phyloP scores from a whole-genome alignment of 37 sponge, comb jelly and placozoan genomes.

The Aphrocallistes beatrix region DNA sequence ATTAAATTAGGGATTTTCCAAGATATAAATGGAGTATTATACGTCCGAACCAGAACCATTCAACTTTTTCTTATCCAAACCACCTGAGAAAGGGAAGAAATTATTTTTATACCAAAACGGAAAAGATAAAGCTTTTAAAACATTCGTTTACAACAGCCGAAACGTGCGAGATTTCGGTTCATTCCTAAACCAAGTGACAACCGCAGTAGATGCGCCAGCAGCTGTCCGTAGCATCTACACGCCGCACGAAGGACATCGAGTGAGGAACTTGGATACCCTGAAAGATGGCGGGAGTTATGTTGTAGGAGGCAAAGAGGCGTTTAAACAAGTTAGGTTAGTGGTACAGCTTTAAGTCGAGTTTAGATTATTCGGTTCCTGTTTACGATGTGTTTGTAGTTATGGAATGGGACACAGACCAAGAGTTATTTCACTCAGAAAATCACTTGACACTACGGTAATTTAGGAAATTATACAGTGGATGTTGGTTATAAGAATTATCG shows the following conservation, averaged over 20 bases:
- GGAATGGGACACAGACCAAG: slow-evolving; percentile 4
- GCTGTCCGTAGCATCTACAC: slow-evolving; percentile 79
- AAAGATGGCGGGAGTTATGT: slow-evolving; percentile 56
- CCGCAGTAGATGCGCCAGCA: slow-evolving; percentile 55
- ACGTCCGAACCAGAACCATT: background rate
- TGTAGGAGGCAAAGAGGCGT: slow-evolving; percentile 66
- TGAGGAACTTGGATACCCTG: slow-evolving; percentile 35
- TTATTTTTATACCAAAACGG: background rate
- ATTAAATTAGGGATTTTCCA: no score
- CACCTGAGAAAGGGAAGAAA: background rate
- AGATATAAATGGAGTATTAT: slow-evolving; percentile 10
- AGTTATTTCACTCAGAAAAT: background rate
- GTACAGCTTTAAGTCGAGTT: background rate
- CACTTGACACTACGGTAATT: background rate
- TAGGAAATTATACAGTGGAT: no score
- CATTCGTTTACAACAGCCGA: slow-evolving; percentile 54
- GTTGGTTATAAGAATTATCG: no score
- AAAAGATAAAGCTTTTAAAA: slow-evolving; percentile 25
- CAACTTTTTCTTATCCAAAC: background rate
- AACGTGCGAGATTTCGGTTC: slow-evolving; percentile 59
- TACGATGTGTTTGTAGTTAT: background rate
- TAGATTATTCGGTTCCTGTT: background rate
- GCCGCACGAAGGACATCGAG: slow-evolving; percentile 40
- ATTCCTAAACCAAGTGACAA: slow-evolving; percentile 54
- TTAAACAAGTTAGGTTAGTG: slow-evolving; percentile 52